Base-by-base conservation (phyloP, 2,797 vertebrate genomes). In the Typhlichthys subterraneus region DNA sequence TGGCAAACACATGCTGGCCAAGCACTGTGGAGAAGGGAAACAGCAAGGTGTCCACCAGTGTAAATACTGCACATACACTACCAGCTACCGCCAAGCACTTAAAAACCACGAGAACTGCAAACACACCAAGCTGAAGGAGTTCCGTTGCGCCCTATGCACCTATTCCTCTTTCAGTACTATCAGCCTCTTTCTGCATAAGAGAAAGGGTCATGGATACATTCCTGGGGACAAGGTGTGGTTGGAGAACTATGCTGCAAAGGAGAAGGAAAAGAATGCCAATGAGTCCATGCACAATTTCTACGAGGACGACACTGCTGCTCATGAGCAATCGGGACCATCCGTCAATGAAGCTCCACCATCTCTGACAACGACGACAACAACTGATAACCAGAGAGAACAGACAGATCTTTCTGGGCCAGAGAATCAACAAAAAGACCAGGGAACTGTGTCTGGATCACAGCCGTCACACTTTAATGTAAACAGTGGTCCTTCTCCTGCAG, bases 21-120 rank as follows among this genome's bases (percentile, higher is more conserved):
- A 98, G 83, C 98, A 99, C 62, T 90, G 89, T 0, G 75, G 53
- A 1, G 72, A 77, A 29, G 90, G 91, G 59, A 89, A 83, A 47
- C 91, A 85, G 65, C 75, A 87, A 0, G 89, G 94, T 0, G 1
- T 93, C 55, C 93, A 94, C 56, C 94, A 94, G 72, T 99, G 98
- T 83, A 95, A 93, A 77, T 98, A 96, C 83, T 99, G 98, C 67
- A 73, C 90, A 9, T 98, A 98, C 81, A 91, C 94, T 17, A 97
- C 94, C 33, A 91, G 92, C 73, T 95, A 98, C 85, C 94, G 96
- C 23, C 97, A 99, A 78, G 95, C 96, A 0, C 90, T 99, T 42
- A 91, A 94, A 55, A 99, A 96, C 87, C 97, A 99, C 0, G 97
- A 99, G 88, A 99, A 99, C 92, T 96, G 97, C 88, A 98, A 95